phyloP scores from a whole-genome alignment of 1,140 invertebrate species.

The Drosophila subobscura region DNA sequence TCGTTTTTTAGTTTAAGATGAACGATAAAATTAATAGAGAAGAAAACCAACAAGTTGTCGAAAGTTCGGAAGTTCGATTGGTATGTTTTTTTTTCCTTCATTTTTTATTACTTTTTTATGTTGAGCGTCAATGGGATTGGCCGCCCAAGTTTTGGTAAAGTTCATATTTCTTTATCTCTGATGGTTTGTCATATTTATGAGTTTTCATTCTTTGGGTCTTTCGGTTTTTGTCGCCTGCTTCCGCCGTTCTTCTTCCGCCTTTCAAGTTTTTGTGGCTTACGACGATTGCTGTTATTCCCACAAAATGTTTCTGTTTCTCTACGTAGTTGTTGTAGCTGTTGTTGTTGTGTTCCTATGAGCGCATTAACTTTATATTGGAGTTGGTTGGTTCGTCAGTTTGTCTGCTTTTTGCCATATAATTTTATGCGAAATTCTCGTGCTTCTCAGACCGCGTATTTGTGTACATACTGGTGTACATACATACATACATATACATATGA shows the following conservation, averaged over 20 bases:
- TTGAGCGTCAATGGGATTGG: constrained; percentile 2
- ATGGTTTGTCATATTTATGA: constrained; percentile 44
- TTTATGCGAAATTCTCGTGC: constrained; percentile 72
- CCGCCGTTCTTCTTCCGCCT: constrained; percentile 56
- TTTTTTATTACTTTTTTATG: too few relatives aligned
- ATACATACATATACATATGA: too few relatives aligned
- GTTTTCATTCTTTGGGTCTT: constrained; percentile 22
- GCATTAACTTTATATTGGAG: constrained; percentile 44
- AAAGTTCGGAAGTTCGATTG: constrained; percentile 52
- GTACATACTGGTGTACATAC: too few relatives aligned
- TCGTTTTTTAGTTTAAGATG: constrained; percentile 44
- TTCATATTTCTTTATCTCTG: constrained; percentile 43
- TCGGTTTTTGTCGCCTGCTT: constrained; percentile 53
- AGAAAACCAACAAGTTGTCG: constrained; percentile 38
- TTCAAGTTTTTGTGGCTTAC: constrained; percentile 55
- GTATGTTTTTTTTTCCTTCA: constrained; percentile 26
- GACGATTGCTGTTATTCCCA: constrained; percentile 66
- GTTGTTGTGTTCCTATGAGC: constrained; percentile 22
- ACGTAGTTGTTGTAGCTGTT: not conserved
- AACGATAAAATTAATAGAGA: constrained; percentile 17
- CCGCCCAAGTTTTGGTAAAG: constrained; percentile 32
- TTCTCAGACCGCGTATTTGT: constrained; percentile 36
- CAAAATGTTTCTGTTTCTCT: constrained; percentile 33
- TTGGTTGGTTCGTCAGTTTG: constrained; percentile 4
- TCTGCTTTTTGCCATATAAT: constrained; percentile 32